These are phyloP conservation scores for Bactericera cockerelli DNA, from an alignment of 1,140 invertebrate species.

Conservation along the genomic window DNA sequence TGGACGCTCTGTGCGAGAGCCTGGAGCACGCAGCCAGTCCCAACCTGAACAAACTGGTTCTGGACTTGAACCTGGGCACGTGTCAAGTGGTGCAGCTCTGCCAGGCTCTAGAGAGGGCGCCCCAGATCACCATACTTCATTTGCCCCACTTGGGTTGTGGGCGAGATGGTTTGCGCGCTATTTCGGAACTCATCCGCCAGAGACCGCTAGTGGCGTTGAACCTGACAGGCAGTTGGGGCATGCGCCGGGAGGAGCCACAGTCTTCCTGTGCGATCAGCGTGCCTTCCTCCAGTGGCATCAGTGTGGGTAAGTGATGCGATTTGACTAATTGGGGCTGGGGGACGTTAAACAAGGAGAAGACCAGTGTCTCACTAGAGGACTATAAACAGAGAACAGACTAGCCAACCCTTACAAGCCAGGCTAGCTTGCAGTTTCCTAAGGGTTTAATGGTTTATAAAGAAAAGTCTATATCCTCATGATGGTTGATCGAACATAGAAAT, in stretches of 20 bases:
- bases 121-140: conserved; percentile 35
- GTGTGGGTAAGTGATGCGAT: conserved; percentile 29
- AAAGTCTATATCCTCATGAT: too few species aligned
- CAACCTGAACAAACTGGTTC: conserved; percentile 29
- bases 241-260: conserved; percentile 33
- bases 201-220: conserved; percentile 35
- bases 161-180: conserved; percentile 33
- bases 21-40: conserved; percentile 28
- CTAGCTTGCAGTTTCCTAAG: too few species aligned
- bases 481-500: too few species aligned
- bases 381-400: too few species aligned
- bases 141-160: conserved; percentile 40
- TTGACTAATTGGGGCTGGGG: too few species aligned
- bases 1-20: conserved; percentile 34
- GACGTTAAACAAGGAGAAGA: too few species aligned
- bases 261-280: conserved; percentile 21
- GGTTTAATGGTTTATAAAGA: too few species aligned
- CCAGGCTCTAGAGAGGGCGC: conserved; percentile 30
- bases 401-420: too few species aligned
- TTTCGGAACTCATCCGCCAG: conserved; percentile 31
- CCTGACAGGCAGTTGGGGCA: conserved; percentile 35
- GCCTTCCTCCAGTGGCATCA: conserved; percentile 28
- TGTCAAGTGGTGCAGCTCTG: conserved; percentile 35
- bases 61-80: conserved; percentile 37
- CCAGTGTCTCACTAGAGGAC: too few species aligned